Percentiles rank a stretch among this genome's conserved stretches.
Evolutionary conservation across 2,797 vertebrate species (phyloP).

Genomic region (Sebastes vulpes): DNA sequence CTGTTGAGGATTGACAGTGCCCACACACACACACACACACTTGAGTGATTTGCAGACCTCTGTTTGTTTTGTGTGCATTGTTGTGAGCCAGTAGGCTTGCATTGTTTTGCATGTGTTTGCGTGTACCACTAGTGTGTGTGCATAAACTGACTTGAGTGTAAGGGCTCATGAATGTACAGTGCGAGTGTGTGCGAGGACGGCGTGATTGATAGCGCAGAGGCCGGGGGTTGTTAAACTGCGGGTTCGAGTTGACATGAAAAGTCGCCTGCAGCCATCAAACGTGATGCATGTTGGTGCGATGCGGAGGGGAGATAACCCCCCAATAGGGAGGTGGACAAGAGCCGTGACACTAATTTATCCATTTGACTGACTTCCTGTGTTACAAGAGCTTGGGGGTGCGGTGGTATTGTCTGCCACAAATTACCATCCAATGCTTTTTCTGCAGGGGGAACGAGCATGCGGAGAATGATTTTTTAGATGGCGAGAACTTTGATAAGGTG

Average conservation of each 20-base stretch:
- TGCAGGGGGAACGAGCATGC: background rate
- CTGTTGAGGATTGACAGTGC: conserved; percentile 54
- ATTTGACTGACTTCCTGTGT: conserved; percentile 73
- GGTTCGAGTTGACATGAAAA: conserved; percentile 59
- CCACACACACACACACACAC: conserved; percentile 7
- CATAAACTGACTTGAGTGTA: background rate
- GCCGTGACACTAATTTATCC: conserved; percentile 76
- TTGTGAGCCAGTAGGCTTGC: background rate
- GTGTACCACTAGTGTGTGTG: background rate
- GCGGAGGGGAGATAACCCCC: conserved; percentile 48
- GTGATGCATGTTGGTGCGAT: conserved; percentile 71
- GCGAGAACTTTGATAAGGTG: conserved; percentile 28
- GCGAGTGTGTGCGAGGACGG: conserved; percentile 13
- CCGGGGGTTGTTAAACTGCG: conserved; percentile 30
- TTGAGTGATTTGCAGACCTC: background rate
- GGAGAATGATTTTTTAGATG: background rate
- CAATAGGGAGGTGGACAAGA: conserved; percentile 59
- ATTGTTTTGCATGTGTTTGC: background rate
- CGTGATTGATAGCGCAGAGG: conserved; percentile 60
- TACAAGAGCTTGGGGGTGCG: conserved; percentile 40
- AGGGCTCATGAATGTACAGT: background rate
- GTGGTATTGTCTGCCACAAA: conserved; percentile 40
- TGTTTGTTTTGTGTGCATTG: conserved; percentile 6
- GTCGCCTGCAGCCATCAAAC: conserved; percentile 67
- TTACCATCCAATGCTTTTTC: conserved; percentile 28